These are phyloP conservation scores for Drosophila arizonae DNA, from an alignment of 1,140 invertebrate species.

Conservation along the genomic window DNA sequence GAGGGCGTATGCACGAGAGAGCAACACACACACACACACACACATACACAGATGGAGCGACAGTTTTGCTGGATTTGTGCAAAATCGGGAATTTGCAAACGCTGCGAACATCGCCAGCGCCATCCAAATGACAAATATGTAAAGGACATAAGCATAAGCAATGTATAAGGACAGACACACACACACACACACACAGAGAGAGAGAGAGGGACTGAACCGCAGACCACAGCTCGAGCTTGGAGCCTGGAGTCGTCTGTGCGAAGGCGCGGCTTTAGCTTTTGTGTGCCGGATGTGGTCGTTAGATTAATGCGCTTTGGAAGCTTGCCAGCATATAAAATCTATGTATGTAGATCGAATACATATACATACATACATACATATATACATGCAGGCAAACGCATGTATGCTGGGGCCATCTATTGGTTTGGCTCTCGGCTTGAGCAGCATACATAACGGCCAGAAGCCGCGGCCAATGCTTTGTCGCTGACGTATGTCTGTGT, in stretches of 20 bases:
- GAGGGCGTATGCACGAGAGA: not conserved
- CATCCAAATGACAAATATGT: conserved; percentile 76
- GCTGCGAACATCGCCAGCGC: conserved; percentile 45
- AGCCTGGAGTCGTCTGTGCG: conserved; percentile 18
- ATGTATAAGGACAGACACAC: conserved; percentile 54
- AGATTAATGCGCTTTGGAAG: conserved; percentile 79
- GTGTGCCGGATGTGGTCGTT: conserved; percentile 78
- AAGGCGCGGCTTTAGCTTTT: conserved; percentile 40
- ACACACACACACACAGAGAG: conserved; percentile 29
- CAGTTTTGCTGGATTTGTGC: conserved; percentile 54
- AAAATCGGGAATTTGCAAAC: conserved; percentile 74
- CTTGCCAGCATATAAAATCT: conserved; percentile 78
- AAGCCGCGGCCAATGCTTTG: conserved; percentile 31
- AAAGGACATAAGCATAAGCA: conserved; percentile 79
- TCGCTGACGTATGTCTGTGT: conserved; percentile 4
- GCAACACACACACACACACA: not conserved
- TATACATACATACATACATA: conserved; percentile 18
- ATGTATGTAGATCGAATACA: conserved; percentile 51
- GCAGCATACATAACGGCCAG: conserved; percentile 19
- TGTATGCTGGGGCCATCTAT: conserved; percentile 8
- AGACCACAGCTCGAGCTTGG: conserved; percentile 10
- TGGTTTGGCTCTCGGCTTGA: conserved; percentile 14
- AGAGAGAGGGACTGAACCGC: conserved; percentile 7
- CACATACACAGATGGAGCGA: not conserved
- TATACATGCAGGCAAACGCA: conserved; percentile 19